A percentile compares a stretch with the other conserved stretches of the same genome.
These are phyloP conservation scores for Potorous gilbertii DNA, from an alignment of 2,797 vertebrate species.

Conservation along the genomic window DNA sequence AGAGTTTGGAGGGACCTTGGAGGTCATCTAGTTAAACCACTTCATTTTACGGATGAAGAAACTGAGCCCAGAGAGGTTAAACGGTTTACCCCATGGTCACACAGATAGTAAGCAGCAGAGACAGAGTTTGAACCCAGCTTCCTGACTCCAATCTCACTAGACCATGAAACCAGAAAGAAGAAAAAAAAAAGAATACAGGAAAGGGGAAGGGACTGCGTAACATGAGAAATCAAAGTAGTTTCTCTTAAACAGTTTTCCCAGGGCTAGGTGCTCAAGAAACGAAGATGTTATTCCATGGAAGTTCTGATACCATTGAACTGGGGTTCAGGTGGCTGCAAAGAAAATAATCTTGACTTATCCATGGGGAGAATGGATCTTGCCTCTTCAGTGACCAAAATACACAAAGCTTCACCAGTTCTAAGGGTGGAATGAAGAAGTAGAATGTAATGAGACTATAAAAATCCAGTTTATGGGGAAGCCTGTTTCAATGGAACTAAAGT, in stretches of 20 bases:
- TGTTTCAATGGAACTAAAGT: neutral
- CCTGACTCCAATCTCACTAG: neutral
- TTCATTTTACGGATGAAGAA: neutral
- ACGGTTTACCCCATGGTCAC: neutral
- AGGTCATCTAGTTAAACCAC: neutral
- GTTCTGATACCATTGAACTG: neutral
- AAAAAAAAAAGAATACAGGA: neutral
- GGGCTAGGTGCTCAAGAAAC: neutral
- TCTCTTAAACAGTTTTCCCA: neutral
- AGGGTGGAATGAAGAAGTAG: neutral
- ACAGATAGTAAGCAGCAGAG: neutral
- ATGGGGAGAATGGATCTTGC: neutral
- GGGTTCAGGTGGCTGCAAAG: neutral
- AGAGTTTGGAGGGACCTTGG: neutral
- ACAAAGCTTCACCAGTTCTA: neutral
- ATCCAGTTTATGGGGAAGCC: neutral
- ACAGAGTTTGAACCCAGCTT: neutral
- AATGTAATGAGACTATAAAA: neutral
- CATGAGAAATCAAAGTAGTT: neutral
- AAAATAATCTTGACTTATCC: neutral
- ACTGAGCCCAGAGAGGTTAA: neutral
- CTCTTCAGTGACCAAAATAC: constrained; percentile 35
- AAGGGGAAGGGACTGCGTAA: neutral
- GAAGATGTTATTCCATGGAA: neutral
- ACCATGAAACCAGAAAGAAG: neutral